These are phyloP conservation scores for Plutella xylostella DNA, from an alignment of 2,888 invertebrate genomes.

Conservation along the genomic window DNA sequence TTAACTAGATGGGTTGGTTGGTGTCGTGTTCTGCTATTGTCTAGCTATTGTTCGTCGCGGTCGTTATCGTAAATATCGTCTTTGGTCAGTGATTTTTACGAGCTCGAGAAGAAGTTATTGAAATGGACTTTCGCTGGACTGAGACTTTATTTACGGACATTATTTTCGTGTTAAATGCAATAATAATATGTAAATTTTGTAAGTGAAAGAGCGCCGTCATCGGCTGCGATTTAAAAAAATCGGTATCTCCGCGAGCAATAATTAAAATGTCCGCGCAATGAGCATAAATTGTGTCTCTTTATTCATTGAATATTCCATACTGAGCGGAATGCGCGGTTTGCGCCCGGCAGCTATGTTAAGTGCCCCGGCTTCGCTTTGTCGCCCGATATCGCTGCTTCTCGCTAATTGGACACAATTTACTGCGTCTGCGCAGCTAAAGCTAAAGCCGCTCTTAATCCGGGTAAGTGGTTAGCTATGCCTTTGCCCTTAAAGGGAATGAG, in stretches of 20 bases:
- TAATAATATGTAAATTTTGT: too few relatives aligned
- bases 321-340: constrained; percentile 22
- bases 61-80: constrained; percentile 57
- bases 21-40: constrained; percentile 51
- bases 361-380: constrained; percentile 41
- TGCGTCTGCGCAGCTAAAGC: constrained; percentile 28
- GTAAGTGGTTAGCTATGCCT: too few relatives aligned
- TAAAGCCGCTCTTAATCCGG: constrained; percentile 2
- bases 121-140: too few relatives aligned
- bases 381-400: constrained; percentile 39
- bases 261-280: not conserved
- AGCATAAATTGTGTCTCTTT: not conserved
- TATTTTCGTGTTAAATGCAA: too few relatives aligned
- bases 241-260: too few relatives aligned
- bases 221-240: too few relatives aligned
- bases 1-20: constrained; percentile 64
- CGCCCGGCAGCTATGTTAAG: constrained; percentile 32
- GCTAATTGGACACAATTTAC: constrained; percentile 66
- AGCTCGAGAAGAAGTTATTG: too few relatives aligned
- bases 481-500: too few relatives aligned
- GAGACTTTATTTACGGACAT: too few relatives aligned
- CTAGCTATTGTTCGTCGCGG: constrained; percentile 39
- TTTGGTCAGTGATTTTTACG: too few relatives aligned
- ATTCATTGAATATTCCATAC: constrained; percentile 17
- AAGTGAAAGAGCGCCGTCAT: too few relatives aligned